Conservation (phyloP, 1,140 invertebrate genomes). For the Heliothis virescens region DNA sequence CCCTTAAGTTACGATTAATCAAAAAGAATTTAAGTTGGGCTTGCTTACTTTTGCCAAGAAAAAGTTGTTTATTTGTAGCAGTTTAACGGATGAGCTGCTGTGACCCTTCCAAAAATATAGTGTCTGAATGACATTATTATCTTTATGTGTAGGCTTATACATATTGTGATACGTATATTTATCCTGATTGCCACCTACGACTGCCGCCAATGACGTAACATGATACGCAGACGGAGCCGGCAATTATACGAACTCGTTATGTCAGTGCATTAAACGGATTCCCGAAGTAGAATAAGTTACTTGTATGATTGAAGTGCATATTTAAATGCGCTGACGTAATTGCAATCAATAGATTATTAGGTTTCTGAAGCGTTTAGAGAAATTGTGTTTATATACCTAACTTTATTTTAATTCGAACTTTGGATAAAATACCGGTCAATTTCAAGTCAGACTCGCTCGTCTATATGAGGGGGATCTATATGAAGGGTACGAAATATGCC, state of each 20-base stretch:
- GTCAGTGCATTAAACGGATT: conserved; percentile 12
- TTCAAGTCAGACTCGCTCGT: too few relatives aligned
- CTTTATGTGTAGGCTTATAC: background rate
- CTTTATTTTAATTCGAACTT: too few relatives aligned
- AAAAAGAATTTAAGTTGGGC: background rate
- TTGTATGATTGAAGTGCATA: background rate
- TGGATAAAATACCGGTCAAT: too few relatives aligned
- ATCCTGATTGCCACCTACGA: conserved; percentile 19
- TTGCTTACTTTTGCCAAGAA: background rate
- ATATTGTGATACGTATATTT: conserved; percentile 5
- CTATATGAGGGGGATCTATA: too few relatives aligned
- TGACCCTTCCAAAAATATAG: too few relatives aligned
- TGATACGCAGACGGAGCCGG: conserved; percentile 24
- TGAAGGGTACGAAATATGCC: too few relatives aligned
- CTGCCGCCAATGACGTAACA: background rate
- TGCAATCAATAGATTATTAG: background rate
- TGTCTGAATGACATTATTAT: too few relatives aligned
- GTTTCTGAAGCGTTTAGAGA: too few relatives aligned
- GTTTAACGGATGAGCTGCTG: conserved; percentile 2
- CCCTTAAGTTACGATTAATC: conserved; percentile 22
- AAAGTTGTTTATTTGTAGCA: background rate
- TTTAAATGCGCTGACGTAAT: background rate
- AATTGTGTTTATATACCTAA: too few relatives aligned
- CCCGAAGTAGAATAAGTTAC: background rate
- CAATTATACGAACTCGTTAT: conserved; percentile 31